Evolutionary conservation across 2,888 invertebrate species (phyloP), one percentile per base, ranked within the genome.

Genomic region (Plagodis dolabraria): DNA sequence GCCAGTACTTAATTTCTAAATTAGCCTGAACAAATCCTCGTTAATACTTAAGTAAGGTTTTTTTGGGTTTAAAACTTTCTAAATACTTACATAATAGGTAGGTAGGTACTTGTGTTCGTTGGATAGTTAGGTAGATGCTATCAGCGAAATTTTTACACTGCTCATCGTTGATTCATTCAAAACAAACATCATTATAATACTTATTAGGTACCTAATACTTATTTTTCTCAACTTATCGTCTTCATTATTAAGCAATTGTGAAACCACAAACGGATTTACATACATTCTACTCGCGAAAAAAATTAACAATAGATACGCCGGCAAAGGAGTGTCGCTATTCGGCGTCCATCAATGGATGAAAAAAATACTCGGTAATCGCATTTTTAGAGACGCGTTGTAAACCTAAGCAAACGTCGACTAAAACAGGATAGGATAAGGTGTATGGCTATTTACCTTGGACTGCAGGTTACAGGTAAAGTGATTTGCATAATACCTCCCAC

Each of bases 401-500:
- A 92, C 85, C 89, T 89, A 85, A 91, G 87, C 83, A 92, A 92
- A 92, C 89, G 74, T 71, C 71, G 61, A 65, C 76, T 43, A 57
- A 59, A 53, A 35, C 60, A 79, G 82, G 83, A 80, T 84, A 79
- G 82, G 83, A 80, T 84, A 85, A 85, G 84, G 83, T 81, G 71
- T 73, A 76, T 76, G 78, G 72, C 74, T 89, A 73, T 91, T 92
- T 92, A 83, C 72, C 75, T 86, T 85, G 76, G 81, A 76, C 79
- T 62, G 77, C 80, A 79, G 82, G 82, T 79, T 86, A 89, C 92
- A 92, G 92, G 92, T 92, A 92, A 80, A 80, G 61, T 78, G 73
- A 92, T 92, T 92, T 92, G 91, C 92, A 92, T 92, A 90, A 80
- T 86, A 86, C 92, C 92, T 75, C 92, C 89, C 92, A 92, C 86